Conservation (phyloP, 2,113 vertebrate species). For the Bambusicola thoracicus region DNA sequence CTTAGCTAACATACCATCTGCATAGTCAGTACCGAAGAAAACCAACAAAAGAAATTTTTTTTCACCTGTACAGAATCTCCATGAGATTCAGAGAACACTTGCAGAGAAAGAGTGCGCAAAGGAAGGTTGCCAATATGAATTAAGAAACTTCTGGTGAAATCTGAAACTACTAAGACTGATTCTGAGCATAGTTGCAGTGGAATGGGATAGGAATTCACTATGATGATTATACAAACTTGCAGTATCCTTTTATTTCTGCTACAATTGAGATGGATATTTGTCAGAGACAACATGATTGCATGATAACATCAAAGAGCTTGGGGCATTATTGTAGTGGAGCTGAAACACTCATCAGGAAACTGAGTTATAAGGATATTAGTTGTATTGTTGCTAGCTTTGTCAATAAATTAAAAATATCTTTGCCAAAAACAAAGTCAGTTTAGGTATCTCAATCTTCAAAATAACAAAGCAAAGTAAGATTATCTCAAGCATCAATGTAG, state of each 20-base stretch:
- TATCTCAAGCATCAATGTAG: not conserved
- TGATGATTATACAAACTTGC: not conserved
- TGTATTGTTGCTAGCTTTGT: not conserved
- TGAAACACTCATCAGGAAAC: not conserved
- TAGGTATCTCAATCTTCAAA: not conserved
- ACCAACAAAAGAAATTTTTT: not conserved
- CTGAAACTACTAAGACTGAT: not conserved
- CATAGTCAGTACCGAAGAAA: not conserved
- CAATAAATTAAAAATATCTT: not conserved
- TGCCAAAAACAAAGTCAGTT: not conserved
- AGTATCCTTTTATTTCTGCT: not conserved
- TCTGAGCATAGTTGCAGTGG: not conserved
- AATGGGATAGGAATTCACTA: not conserved
- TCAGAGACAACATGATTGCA: not conserved
- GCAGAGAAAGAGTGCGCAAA: not conserved
- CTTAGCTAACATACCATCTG: not conserved
- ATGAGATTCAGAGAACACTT: not conserved
- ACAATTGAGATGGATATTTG: not conserved
- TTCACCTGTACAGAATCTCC: not conserved
- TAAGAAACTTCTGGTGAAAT: not conserved
- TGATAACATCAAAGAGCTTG: not conserved
- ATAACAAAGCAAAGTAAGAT: not conserved
- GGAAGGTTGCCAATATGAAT: not conserved
- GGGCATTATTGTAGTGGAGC: not conserved
- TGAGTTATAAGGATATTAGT: not conserved